phyloP scores from a whole-genome alignment of 92 coral and sea anemone species.

The Blastomussa wellsi region DNA sequence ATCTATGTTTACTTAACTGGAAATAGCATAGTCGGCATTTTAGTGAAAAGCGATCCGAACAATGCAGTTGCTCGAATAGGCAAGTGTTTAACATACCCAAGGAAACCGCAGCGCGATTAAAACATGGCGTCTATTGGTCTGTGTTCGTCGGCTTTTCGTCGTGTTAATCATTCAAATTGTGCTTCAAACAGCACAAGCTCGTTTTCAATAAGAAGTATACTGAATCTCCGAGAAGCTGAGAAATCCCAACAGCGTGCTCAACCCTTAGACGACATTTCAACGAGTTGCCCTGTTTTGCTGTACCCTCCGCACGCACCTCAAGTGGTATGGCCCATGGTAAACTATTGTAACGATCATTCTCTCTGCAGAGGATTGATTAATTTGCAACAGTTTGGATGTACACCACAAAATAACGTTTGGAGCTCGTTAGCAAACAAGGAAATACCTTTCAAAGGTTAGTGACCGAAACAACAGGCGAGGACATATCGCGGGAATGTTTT shows the following conservation, averaged over 20 bases:
- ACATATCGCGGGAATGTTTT: background rate
- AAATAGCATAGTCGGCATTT: background rate
- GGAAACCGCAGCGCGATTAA: background rate
- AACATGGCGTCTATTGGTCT: constrained; percentile 7
- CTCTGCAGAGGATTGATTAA: background rate
- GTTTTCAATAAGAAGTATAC: background rate
- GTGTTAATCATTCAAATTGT: constrained; percentile 2
- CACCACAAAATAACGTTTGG: background rate
- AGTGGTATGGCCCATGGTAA: background rate
- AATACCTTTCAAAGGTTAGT: background rate
- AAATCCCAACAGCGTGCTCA: background rate
- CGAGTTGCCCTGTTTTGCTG: constrained; percentile 1
- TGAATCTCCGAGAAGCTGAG: background rate
- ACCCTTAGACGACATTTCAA: background rate
- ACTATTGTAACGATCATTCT: background rate
- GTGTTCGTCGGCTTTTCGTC: background rate
- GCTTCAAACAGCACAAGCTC: background rate
- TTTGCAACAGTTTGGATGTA: background rate
- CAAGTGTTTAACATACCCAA: background rate
- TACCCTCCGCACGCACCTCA: background rate
- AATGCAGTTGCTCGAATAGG: background rate
- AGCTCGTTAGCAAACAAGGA: background rate
- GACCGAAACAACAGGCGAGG: background rate
- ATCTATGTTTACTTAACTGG: background rate
- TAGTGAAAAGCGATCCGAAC: background rate